Evolutionary conservation across 1,140 invertebrate genomes (phyloP).

Genomic region (Eulimnadia texana): DNA sequence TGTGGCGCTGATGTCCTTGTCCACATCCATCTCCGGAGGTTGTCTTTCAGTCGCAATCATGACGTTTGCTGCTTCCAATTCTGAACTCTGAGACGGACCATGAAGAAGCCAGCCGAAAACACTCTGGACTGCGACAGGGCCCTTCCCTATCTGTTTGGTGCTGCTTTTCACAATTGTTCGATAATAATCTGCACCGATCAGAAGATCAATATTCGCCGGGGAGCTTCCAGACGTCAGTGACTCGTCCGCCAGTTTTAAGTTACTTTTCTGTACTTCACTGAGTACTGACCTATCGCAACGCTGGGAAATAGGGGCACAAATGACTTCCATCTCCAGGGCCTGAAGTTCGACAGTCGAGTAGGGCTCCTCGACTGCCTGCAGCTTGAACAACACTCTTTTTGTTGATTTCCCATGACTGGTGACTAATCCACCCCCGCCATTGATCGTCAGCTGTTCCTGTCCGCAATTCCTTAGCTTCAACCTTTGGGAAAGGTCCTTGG

Average conservation of each 20-base stretch:
- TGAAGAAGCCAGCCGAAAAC: background rate
- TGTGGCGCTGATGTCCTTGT: background rate
- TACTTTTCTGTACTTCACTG: background rate
- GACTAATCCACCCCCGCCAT: background rate
- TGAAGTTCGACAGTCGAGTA: no score
- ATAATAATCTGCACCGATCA: background rate
- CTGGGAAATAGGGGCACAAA: background rate
- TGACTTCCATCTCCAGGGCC: background rate
- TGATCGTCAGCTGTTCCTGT: background rate
- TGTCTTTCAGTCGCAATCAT: background rate
- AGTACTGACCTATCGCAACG: background rate
- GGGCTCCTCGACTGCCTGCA: background rate
- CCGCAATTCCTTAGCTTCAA: background rate
- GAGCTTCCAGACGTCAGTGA: background rate
- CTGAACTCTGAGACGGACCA: background rate
- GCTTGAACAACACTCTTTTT: background rate
- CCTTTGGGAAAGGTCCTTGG: background rate
- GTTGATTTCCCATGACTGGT: no score
- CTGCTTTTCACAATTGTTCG: background rate
- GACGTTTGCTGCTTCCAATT: background rate
- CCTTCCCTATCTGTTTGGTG: background rate
- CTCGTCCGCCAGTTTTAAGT: background rate
- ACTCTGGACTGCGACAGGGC: background rate
- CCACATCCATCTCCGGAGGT: background rate
- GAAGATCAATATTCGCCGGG: background rate